Conservation (phyloP, 2,888 invertebrate genomes). For the Lochmaea crataegi region DNA sequence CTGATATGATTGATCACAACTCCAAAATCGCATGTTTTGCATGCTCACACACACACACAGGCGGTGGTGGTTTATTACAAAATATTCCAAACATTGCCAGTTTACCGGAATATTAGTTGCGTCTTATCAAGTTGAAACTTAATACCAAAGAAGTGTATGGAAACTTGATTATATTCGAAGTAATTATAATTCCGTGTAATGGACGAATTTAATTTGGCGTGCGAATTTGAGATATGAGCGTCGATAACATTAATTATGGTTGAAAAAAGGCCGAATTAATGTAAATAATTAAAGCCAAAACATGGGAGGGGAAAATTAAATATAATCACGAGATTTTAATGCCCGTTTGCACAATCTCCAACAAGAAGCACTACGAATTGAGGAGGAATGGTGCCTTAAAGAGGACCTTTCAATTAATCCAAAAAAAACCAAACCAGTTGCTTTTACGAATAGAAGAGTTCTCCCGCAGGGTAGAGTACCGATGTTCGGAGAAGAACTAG, state of each 20-base stretch:
- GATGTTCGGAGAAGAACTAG: no score
- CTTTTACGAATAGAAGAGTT: no score
- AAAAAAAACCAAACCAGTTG: no score
- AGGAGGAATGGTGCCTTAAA: no score
- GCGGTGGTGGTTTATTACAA: not conserved
- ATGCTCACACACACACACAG: conserved; percentile 36
- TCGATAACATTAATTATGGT: not conserved
- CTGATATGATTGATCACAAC: conserved; percentile 44
- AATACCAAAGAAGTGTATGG: not conserved
- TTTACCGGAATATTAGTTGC: not conserved
- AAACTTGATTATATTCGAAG: not conserved
- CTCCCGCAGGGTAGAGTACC: no score
- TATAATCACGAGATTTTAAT: no score
- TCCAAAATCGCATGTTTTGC: conserved; percentile 36
- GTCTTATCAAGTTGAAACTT: conserved; percentile 8
- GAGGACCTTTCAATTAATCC: no score
- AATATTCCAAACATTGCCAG: conserved; percentile 15
- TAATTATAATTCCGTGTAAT: not conserved
- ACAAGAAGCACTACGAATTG: no score
- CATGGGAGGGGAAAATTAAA: no score
- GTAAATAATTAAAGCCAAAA: no score
- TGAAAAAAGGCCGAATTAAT: not conserved
- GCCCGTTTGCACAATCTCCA: no score
- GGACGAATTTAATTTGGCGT: not conserved
- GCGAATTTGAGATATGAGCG: not conserved